Base-by-base conservation (phyloP, 2,888 invertebrate genomes). In the Mesodorylaimus sp. region DNA sequence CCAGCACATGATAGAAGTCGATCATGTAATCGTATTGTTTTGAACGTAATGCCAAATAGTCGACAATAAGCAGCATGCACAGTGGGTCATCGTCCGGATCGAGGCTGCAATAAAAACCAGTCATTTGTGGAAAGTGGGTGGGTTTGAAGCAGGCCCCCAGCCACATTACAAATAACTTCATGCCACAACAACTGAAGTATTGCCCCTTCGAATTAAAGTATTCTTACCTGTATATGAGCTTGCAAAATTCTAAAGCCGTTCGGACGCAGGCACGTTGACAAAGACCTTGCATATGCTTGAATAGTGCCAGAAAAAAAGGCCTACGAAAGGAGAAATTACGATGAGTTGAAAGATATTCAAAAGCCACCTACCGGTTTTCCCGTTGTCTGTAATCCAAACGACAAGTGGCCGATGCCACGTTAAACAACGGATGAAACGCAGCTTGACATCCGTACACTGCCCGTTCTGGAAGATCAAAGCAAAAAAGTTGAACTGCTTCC, bases 231-330 rank as follows among this genome's bases (percentile, higher is more conserved):
- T 85, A 70, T n/a, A 87, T 70, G 42, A 86, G 68, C 69, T 87
- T 87, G 64, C 81, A 80, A 57, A 84, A 76, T 68, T 88, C 86
- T 56, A 87, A 71, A n/a, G 86, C 81, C 1, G 87, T 86, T 54
- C 84, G 75, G 61, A 80, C 79, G 66, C 84, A 85, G 3, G 84
- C 83, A 54, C 81, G 73, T 53, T 79, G 79, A 27, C 82, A 81
- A 50, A 85, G 75, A 63, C 80, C 81, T 50, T 75, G 73, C 53
- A 85, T 71, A 65, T 85, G 83, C 61, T 81, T 81, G 65, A 85
- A 85, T 25, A 87, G 67, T 0, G 83, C 78, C 50, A 86, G 75
- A 63, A 77, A 86, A 54, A 87, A 74, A 2, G 81, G 75, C 56
- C 83, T 77, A 64, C 50, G 70, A 72, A 55, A 52, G 47, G 51